Evolutionary conservation across 1,140 invertebrate genomes (phyloP).

Genomic region (Matsumurasca onukii): DNA sequence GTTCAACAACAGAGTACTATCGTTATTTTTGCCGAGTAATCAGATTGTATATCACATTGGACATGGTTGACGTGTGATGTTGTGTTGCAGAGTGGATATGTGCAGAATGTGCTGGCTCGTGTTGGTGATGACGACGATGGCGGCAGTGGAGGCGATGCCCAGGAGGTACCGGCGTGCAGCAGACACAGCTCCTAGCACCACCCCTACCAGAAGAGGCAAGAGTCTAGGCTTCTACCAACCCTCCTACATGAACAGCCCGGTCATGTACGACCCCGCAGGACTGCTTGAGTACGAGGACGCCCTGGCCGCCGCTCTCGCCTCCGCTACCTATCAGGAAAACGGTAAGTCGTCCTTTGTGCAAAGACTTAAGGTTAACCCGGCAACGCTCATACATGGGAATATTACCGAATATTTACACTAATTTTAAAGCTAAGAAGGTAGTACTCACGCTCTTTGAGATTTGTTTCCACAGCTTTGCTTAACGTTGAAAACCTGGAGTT

Average conservation of each 20-base stretch:
- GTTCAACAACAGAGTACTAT: too few relatives aligned
- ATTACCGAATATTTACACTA: too few relatives aligned
- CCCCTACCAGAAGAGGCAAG: conserved; percentile 15
- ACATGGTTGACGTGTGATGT: too few relatives aligned
- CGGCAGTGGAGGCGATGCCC: conserved; percentile 14
- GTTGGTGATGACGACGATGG: conserved; percentile 1
- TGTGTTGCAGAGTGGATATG: conserved; percentile 25
- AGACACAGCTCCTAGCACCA: not conserved
- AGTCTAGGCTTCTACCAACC: conserved; percentile 24
- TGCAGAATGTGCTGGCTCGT: conserved; percentile 8
- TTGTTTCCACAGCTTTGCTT: too few relatives aligned
- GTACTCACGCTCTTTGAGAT: too few relatives aligned
- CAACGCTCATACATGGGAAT: too few relatives aligned
- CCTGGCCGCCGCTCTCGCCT: conserved; percentile 20
- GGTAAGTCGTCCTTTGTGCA: too few relatives aligned
- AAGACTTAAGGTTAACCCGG: too few relatives aligned
- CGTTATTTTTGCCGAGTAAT: too few relatives aligned
- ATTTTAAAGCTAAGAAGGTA: too few relatives aligned
- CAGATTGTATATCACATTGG: too few relatives aligned
- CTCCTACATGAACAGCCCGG: conserved; percentile 29
- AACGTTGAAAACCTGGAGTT: too few relatives aligned
- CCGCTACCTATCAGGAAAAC: conserved; percentile 6
- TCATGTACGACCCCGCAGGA: conserved; percentile 19
- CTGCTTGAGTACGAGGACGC: conserved; percentile 32
- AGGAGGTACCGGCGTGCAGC: not conserved